A percentile compares a stretch with the other conserved stretches of the same genome.
These are phyloP conservation scores for Triplophysa tibetana DNA, from an alignment of 2,113 vertebrate genomes.

Conservation along the genomic window DNA sequence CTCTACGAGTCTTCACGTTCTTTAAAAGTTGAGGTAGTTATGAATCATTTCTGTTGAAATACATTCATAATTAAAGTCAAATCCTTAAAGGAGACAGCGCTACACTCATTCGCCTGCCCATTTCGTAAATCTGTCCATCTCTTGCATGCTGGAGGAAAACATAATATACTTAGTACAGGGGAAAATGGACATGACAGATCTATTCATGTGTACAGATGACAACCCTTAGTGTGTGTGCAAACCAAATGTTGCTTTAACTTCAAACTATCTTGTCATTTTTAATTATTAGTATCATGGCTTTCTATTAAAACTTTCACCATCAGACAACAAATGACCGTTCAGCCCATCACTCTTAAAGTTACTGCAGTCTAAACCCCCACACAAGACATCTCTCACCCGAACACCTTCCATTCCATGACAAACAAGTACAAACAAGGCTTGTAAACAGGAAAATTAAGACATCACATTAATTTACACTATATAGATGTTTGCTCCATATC, in stretches of 20 bases:
- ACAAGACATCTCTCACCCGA: too few species aligned
- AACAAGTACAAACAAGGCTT: not conserved
- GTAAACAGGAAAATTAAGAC: not conserved
- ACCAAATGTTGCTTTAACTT: not conserved
- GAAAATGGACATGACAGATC: constrained; percentile 39
- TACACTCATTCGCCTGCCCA: not conserved
- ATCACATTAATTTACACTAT: too few species aligned
- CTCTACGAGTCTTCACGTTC: not conserved
- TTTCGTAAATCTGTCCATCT: constrained; percentile 32
- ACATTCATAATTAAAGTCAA: constrained; percentile 44
- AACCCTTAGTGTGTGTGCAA: constrained; percentile 5
- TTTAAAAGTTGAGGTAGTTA: constrained; percentile 18
- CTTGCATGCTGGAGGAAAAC: constrained; percentile 21
- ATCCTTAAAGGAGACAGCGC: constrained; percentile 25
- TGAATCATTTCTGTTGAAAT: constrained; percentile 29
- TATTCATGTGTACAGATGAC: constrained; percentile 11
- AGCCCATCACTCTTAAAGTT: not conserved
- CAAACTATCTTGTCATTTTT: constrained; percentile 53
- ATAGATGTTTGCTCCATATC: too few species aligned
- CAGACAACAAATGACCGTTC: not conserved
- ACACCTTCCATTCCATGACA: not conserved
- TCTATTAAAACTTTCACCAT: constrained; percentile 19
- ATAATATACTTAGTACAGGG: constrained; percentile 5
- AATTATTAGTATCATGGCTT: constrained; percentile 54
- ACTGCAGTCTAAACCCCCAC: too few species aligned